Conservation (phyloP, 2,888 invertebrate species). For the Zygaena filipendulae region DNA sequence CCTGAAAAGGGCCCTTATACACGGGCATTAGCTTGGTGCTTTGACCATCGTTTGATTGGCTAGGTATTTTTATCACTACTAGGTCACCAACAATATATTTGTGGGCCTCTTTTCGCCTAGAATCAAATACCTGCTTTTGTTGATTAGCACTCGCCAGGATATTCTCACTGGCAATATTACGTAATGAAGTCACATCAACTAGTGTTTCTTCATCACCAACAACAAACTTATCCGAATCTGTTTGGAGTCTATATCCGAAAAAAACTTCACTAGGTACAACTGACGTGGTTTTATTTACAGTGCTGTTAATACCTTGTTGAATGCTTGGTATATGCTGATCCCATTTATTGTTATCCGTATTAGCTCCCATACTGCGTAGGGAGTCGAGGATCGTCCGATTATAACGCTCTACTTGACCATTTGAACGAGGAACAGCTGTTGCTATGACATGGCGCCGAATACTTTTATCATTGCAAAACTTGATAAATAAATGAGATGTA, state of each 20-base stretch:
- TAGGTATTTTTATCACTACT: constrained; percentile 18
- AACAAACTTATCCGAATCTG: constrained; percentile 8
- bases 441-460: constrained; percentile 15
- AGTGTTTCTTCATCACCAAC: constrained; percentile 4
- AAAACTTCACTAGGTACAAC: constrained; percentile 17
- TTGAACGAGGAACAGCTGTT: constrained; percentile 13
- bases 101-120: constrained; percentile 13
- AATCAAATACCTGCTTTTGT: constrained; percentile 17
- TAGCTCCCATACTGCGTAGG: constrained; percentile 13
- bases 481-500: constrained; percentile 5
- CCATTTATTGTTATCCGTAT: constrained; percentile 17
- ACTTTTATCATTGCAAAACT: constrained; percentile 13
- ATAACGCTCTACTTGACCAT: constrained; percentile 19
- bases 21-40: constrained; percentile 19
- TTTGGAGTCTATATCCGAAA: constrained; percentile 16
- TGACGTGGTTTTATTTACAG: constrained; percentile 15
- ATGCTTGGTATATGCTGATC: constrained; percentile 15
- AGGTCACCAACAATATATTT: constrained; percentile 16
- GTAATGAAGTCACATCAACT: constrained; percentile 12
- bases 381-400: constrained; percentile 19
- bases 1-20: constrained; percentile 19
- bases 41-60: constrained; percentile 17
- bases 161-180: constrained; percentile 14
- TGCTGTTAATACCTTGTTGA: constrained; percentile 19
- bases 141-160: constrained; percentile 12